Evolutionary conservation across 2,888 invertebrate genomes (phyloP).

Genomic region (Hydropsyche betteni): DNA sequence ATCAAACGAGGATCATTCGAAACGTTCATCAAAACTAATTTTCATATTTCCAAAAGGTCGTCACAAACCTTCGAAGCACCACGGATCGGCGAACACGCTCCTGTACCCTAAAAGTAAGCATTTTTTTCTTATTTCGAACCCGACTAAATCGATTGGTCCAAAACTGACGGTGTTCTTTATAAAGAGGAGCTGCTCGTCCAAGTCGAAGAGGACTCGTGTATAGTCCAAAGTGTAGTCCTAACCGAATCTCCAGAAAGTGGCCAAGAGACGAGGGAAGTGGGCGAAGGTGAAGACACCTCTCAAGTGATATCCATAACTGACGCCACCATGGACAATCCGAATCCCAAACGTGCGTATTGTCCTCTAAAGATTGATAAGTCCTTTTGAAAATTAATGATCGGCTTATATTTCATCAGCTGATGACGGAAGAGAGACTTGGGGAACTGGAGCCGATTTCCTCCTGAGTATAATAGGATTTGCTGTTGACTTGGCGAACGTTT

Average conservation of each 20-base stretch:
- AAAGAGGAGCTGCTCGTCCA: constrained; percentile 64
- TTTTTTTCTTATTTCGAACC: no score
- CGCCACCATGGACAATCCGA: constrained; percentile 8
- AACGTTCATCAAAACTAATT: background rate
- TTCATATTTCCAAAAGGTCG: constrained; percentile 61
- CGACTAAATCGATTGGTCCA: no score
- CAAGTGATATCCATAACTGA: constrained; percentile 60
- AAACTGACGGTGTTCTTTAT: background rate
- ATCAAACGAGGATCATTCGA: no score
- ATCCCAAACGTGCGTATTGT: constrained; percentile 16
- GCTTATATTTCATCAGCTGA: constrained; percentile 54
- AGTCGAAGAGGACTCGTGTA: constrained; percentile 60
- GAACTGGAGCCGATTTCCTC: constrained; percentile 81
- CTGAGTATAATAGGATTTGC: constrained; percentile 87
- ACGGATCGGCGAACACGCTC: constrained; percentile 66
- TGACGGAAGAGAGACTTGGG: constrained; percentile 81
- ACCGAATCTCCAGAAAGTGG: constrained; percentile 47
- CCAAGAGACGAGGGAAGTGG: constrained; percentile 55
- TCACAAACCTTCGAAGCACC: constrained; percentile 65
- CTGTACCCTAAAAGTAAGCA: constrained; percentile 72
- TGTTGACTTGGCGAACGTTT: constrained; percentile 87
- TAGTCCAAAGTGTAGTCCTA: constrained; percentile 46
- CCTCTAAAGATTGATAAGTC: background rate
- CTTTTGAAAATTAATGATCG: background rate
- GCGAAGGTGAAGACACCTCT: constrained; percentile 56